These are phyloP conservation scores for Drosophila mauritiana DNA, from an alignment of 1,140 invertebrate species.

Conservation along the genomic window DNA sequence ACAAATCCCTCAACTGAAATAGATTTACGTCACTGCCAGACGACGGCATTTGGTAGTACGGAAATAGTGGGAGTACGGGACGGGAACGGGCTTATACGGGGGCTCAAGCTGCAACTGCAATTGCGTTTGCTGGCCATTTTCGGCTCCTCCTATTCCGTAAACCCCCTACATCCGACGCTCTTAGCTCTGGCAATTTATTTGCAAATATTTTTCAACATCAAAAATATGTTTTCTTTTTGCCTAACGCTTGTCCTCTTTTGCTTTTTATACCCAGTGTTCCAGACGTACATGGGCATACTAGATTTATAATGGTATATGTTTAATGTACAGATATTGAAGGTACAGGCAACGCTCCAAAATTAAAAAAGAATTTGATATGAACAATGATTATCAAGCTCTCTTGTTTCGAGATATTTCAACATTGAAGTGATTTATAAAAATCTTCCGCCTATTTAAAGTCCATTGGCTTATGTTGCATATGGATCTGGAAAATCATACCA, in stretches of 20 bases:
- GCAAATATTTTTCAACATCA: constrained; percentile 78
- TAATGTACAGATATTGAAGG: neutral
- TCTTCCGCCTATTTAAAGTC: neutral
- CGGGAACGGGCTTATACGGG: neutral
- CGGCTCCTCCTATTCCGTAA: constrained; percentile 5
- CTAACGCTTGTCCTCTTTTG: constrained; percentile 15
- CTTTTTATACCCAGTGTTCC: constrained; percentile 23
- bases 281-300: neutral
- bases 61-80: neutral
- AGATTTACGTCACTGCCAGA: constrained; percentile 81
- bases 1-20: constrained; percentile 82
- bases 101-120: constrained; percentile 33
- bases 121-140: constrained; percentile 76
- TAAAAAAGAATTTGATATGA: neutral
- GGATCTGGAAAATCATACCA: neutral
- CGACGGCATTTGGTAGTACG: constrained; percentile 35
- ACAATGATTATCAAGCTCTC: no score
- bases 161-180: constrained; percentile 26
- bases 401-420: no score
- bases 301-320: neutral
- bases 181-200: constrained; percentile 67
- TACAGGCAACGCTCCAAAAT: neutral
- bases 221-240: constrained; percentile 58
- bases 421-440: no score
- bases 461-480: neutral